A percentile compares a stretch with the other conserved stretches of the same genome.
These are phyloP conservation scores for Paramormyrops hopkinsi DNA, from an alignment of 2,797 vertebrate genomes.

Conservation along the genomic window DNA sequence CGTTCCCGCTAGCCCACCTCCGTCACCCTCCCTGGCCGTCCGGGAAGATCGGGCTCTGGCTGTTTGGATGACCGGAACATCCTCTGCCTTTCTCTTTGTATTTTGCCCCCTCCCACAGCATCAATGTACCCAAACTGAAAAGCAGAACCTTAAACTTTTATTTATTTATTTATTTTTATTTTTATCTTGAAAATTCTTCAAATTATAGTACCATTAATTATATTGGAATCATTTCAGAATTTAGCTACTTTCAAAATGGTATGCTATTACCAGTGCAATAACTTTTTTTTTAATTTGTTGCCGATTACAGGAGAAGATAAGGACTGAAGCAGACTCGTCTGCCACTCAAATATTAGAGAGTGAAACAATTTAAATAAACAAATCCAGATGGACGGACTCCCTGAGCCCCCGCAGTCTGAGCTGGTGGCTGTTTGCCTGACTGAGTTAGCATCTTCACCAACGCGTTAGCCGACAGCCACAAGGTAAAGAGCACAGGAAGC, in stretches of 20 bases:
- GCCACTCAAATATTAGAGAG: slow-evolving; percentile 16
- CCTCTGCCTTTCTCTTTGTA: not conserved
- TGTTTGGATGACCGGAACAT: not conserved
- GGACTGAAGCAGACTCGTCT: not conserved
- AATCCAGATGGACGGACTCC: slow-evolving; percentile 13
- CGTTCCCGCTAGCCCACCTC: not conserved
- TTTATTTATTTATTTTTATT: not conserved
- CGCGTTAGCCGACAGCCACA: not conserved
- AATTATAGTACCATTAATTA: not conserved
- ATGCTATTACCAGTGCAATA: not conserved
- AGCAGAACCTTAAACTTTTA: not conserved
- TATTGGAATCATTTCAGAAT: not conserved
- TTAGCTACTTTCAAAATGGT: not conserved
- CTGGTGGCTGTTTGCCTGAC: slow-evolving; percentile 1
- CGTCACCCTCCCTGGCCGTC: not conserved
- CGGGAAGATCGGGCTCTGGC: not conserved
- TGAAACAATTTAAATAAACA: slow-evolving; percentile 14
- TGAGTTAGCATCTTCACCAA: not conserved
- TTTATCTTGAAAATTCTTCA: not conserved
- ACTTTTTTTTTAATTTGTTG: slow-evolving; percentile 1
- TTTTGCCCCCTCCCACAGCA: not conserved
- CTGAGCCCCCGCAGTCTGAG: not conserved
- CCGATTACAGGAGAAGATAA: not conserved
- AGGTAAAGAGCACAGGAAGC: not conserved
- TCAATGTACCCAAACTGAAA: not conserved